phyloP scores from a whole-genome alignment of 2,797 vertebrate genomes.

The Sebastes ruberrimus region DNA sequence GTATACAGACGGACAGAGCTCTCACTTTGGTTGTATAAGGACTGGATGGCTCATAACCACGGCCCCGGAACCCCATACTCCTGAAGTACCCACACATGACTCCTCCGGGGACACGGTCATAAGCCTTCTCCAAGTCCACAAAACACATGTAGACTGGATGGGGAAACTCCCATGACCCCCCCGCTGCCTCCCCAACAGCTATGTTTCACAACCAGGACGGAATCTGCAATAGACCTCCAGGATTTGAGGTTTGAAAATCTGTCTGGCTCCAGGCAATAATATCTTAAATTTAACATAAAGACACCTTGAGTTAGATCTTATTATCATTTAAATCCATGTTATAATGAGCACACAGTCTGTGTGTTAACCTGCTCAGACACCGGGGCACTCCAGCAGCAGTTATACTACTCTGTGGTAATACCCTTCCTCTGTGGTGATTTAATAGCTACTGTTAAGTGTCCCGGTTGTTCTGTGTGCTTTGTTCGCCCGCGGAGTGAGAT shows the following conservation, averaged over 20 bases:
- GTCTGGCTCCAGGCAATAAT: not conserved
- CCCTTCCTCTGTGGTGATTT: slow-evolving; percentile 45
- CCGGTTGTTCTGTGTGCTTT: slow-evolving; percentile 33
- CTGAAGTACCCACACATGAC: too few relatives aligned
- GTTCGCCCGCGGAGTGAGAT: slow-evolving; percentile 43
- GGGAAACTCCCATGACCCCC: not conserved
- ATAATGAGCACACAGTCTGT: slow-evolving; percentile 47
- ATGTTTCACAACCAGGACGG: not conserved
- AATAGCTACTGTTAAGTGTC: slow-evolving; percentile 50
- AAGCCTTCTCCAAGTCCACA: too few relatives aligned
- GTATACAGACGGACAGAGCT: not conserved
- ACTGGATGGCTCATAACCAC: too few relatives aligned
- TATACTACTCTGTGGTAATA: slow-evolving; percentile 28
- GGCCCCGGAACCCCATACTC: too few relatives aligned
- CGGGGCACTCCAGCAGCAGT: slow-evolving; percentile 20
- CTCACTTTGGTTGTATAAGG: not conserved
- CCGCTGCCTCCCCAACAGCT: not conserved
- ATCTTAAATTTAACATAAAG: not conserved
- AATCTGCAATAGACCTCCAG: not conserved
- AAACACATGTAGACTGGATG: not conserved
- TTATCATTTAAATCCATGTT: slow-evolving; percentile 48
- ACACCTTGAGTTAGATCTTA: slow-evolving; percentile 11
- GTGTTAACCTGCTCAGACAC: slow-evolving; percentile 33
- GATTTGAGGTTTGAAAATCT: not conserved
- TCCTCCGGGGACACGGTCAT: too few relatives aligned